A percentile compares a stretch with the other conserved stretches of the same genome.
These are phyloP conservation scores for Pseudoips prasinana DNA, from an alignment of 2,888 invertebrate species.

Conservation along the genomic window DNA sequence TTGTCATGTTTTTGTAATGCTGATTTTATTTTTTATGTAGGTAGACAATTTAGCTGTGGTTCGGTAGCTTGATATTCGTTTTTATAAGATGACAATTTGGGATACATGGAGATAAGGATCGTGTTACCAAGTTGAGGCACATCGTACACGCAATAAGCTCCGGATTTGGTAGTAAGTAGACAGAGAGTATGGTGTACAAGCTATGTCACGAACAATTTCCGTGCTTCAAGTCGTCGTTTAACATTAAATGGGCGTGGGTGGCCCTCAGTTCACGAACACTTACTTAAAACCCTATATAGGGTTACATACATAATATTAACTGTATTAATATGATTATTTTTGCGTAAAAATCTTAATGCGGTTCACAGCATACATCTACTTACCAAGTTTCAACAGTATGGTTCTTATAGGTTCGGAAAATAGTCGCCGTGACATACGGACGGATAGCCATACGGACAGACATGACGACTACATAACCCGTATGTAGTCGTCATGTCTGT, in stretches of 20 bases:
- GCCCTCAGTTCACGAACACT: constrained; percentile 40
- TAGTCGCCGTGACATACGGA: too few species aligned
- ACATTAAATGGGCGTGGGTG: constrained; percentile 39
- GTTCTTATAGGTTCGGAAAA: too few species aligned
- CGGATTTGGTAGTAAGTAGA: constrained; percentile 14
- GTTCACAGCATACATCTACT: too few species aligned
- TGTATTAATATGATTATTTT: too few species aligned
- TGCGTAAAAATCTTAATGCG: too few species aligned
- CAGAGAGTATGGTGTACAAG: constrained; percentile 21
- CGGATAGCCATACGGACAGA: too few species aligned
- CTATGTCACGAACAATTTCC: constrained; percentile 34
- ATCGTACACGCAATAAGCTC: constrained; percentile 7
- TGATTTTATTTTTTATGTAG: constrained; percentile 24
- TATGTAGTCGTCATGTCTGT: too few species aligned
- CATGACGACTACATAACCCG: too few species aligned
- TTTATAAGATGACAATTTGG: constrained; percentile 25
- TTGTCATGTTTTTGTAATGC: constrained; percentile 42
- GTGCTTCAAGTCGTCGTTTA: constrained; percentile 21
- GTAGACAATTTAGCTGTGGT: constrained; percentile 7
- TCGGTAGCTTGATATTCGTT: constrained; percentile 16
- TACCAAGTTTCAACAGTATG: too few species aligned
- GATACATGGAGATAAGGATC: constrained; percentile 20
- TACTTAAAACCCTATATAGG: constrained; percentile 6
- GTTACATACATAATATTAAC: too few species aligned
- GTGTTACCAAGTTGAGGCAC: constrained; percentile 3